Evolutionary conservation across 2,888 invertebrate genomes (phyloP), one percentile per base, ranked within the genome.

Genomic region (Lithosia quadra): DNA sequence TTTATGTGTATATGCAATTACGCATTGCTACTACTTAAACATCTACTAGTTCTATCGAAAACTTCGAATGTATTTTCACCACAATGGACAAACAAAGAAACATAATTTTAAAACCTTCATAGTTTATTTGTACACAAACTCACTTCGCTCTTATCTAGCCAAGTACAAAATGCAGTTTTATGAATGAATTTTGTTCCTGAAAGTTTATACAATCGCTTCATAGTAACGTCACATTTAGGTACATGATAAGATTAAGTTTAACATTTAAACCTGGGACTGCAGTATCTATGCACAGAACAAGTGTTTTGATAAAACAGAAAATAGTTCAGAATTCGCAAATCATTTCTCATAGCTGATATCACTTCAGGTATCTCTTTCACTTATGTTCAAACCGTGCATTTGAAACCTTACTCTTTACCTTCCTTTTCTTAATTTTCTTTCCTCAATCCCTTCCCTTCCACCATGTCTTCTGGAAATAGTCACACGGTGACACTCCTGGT

Each of bases 201-300:
- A n/a, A 81, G 71, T 79, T 76, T 76, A 72, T 76, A 80, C 81
- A 74, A 81, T 81, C 73, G 67, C 74, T 80, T 81, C 81, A 77
- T 67, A 71, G 21, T 67, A 58, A 69, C 72, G 72, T 79, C 68
- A 69, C 71, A 79, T 80, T 79, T 75, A n/a, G n/a, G n/a, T n/a
- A 77, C 79, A 80, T 81, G 80, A 77, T 76, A 79, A 34, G 68
- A 66, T 70, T 75, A 73, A 78, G 77, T 78, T 80, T 75, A 65
- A 73, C 72, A 72, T 80, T 69, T 69, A 71, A 69, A 74, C 43
- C 55, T 66, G 55, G 39, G 67, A 72, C 74, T 73, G 74, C 71
- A 80, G 5, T n/a, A 24, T 28, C 28, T 28, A 28, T 28, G 28
- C 24, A 36, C 10, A 8, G 5, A 22, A 36, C 24, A 33, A 22